Base-by-base conservation (phyloP, 2,888 invertebrate species). In the Oegoconia quadripuncta region DNA sequence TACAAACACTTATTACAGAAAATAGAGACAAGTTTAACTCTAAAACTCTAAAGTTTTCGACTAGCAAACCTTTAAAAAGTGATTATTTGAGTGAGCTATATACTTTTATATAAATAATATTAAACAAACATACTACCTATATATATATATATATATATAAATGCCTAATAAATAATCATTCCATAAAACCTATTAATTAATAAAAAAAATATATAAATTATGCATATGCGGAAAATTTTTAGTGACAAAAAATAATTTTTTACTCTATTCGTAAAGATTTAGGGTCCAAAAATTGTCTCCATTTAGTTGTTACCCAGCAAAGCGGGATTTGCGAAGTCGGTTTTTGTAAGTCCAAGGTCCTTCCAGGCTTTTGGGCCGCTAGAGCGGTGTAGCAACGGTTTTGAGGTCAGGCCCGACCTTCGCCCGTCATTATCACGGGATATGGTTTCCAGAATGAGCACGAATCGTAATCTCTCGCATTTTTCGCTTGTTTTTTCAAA, bases 391-490 rank as follows among this genome's bases (percentile, higher is more conserved):
- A 40, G 41, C 31, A 20, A 28, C 37, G 37, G 34, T 33, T 72
- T 64, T 64, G 67, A 64, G 73, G 69, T 73, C 72, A 53, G 60
- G 61, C 59, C 56, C 63, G 69, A 66, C 71, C 64, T 65, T 61
- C 50, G 55, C 50, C 61, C 57, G 63, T 57, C 71, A 74, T 80
- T 76, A 82, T 75, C 72, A 52, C 63, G 48, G 64, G 56, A 61
- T 71, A 71, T 66, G 69, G 64, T 66, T 70, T 68, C 50, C 47
- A 65, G 64, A 72, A 73, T 68, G 71, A 66, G 64, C 67, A 62
- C 46, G 53, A 56, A 44, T 53, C 51, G 58, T 68, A 64, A 72
- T 66, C 62, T 48, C 42, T 34, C 30, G 34, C 34, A 26, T 42
- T 44, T 39, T 40, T 33, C 38, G 36, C 42, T 35, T 39, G 34